Percentiles rank a stretch among this genome's conserved stretches.
Conservation (phyloP, 92 coral and sea anemone species). For the Umimayanthus chanpuru region DNA sequence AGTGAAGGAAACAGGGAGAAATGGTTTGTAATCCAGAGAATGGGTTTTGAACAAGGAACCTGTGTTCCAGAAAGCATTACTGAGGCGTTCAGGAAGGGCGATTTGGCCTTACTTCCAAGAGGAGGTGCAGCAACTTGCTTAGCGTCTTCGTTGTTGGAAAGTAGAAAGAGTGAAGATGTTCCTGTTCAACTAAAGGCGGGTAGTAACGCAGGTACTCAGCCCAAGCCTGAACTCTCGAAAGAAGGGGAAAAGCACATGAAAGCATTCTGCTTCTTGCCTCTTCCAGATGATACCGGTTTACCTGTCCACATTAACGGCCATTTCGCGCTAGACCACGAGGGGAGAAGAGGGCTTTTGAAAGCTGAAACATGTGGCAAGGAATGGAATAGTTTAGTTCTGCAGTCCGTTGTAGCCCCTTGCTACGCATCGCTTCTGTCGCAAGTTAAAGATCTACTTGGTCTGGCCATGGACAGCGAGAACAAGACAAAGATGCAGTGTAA, state of each 20-base stretch:
- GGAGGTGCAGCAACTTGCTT: slow-evolving; percentile 76
- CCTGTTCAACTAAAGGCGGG: not conserved
- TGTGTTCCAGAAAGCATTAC: not conserved
- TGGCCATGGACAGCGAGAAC: slow-evolving; percentile 24
- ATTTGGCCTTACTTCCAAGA: slow-evolving; percentile 73
- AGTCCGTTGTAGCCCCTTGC: slow-evolving; percentile 67
- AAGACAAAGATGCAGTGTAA: not conserved
- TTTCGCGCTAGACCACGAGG: slow-evolving; percentile 68
- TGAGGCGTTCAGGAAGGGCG: slow-evolving; percentile 47
- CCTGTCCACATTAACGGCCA: slow-evolving; percentile 88
- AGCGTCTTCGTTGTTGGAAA: slow-evolving; percentile 12
- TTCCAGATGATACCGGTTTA: slow-evolving; percentile 65
- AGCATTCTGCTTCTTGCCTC: slow-evolving; percentile 71
- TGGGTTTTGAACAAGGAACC: slow-evolving; percentile 55
- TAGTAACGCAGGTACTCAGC: not conserved
- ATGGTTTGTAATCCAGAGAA: slow-evolving; percentile 70
- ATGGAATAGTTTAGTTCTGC: slow-evolving; percentile 64
- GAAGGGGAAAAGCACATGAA: not conserved
- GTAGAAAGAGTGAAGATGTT: not conserved
- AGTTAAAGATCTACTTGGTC: slow-evolving; percentile 20
- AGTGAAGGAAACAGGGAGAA: slow-evolving; percentile 41
- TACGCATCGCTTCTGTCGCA: slow-evolving; percentile 60
- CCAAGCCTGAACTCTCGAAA: not conserved
- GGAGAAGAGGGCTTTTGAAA: slow-evolving; percentile 60
- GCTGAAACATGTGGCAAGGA: slow-evolving; percentile 39